These are phyloP conservation scores for Trinectes maculatus DNA, from an alignment of 2,113 vertebrate species.

Conservation along the genomic window DNA sequence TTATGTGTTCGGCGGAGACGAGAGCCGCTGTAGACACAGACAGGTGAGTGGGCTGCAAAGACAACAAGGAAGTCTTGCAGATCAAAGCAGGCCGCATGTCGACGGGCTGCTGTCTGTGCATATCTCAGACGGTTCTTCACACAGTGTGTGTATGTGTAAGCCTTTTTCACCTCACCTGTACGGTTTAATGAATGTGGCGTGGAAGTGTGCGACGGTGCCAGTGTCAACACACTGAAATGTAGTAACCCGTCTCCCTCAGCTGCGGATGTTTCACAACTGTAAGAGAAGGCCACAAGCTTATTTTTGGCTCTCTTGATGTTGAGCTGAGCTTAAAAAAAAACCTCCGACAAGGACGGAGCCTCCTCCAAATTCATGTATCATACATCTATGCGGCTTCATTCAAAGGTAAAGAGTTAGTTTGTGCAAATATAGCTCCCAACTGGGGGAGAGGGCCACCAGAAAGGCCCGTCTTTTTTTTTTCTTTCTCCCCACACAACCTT, in stretches of 20 bases:
- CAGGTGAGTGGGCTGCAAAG: constrained; percentile 70
- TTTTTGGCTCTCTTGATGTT: constrained; percentile 61
- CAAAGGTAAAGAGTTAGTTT: constrained; percentile 62
- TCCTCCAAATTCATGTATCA: constrained; percentile 44
- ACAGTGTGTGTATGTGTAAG: neutral
- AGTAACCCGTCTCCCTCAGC: constrained; percentile 29
- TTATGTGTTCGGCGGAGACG: constrained; percentile 42
- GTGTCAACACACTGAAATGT: constrained; percentile 37
- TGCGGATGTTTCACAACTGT: constrained; percentile 34
- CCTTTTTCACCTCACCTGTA: constrained; percentile 31
- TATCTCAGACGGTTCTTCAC: constrained; percentile 34
- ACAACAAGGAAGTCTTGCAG: constrained; percentile 68
- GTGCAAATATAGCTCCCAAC: constrained; percentile 73
- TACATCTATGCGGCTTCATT: constrained; percentile 43
- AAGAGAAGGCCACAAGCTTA: neutral
- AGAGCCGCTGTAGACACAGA: constrained; percentile 60
- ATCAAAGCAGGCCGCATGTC: constrained; percentile 71
- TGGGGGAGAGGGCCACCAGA: constrained; percentile 68
- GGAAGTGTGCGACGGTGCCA: constrained; percentile 4
- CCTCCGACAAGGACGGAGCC: constrained; percentile 15
- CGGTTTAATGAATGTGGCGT: constrained; percentile 31
- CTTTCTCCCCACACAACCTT: constrained; percentile 77
- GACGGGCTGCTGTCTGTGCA: constrained; percentile 60
- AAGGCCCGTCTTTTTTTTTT: constrained; percentile 64
- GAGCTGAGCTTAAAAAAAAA: constrained; percentile 12